A percentile compares a stretch with the other conserved stretches of the same genome.
Conservation (phyloP, 2,113 vertebrate genomes). For the Gallinago undulata region DNA sequence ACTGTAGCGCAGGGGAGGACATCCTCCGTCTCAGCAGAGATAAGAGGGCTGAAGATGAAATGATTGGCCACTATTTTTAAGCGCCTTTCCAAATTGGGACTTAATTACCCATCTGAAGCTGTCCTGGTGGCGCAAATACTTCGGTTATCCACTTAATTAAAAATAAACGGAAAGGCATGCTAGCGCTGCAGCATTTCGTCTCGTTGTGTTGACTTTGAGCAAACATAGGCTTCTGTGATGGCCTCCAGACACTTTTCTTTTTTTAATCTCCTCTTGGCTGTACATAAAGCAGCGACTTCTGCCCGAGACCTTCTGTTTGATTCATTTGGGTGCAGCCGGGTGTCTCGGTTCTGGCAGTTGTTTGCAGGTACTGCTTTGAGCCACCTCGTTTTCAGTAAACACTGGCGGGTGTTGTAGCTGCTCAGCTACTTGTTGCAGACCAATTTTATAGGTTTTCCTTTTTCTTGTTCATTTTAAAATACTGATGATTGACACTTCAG, state of each 20-base stretch:
- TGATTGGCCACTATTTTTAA: conserved; percentile 63
- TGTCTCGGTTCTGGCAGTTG: neutral
- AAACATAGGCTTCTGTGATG: neutral
- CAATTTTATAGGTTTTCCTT: neutral
- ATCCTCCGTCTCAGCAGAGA: neutral
- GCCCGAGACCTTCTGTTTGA: neutral
- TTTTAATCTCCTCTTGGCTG: neutral
- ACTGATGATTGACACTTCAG: neutral
- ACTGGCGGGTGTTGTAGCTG: neutral
- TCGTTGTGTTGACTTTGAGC: neutral
- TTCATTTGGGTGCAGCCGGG: neutral
- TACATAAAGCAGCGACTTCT: neutral
- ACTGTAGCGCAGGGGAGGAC: neutral
- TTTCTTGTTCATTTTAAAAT: neutral
- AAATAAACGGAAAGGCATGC: conserved; percentile 30
- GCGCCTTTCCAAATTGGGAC: conserved; percentile 28
- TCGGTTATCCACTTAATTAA: conserved; percentile 43
- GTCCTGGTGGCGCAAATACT: neutral
- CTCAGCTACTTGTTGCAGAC: neutral
- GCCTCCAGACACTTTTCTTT: neutral
- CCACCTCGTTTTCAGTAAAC: neutral
- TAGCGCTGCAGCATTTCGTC: neutral
- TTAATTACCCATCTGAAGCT: conserved; percentile 16
- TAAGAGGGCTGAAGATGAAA: neutral
- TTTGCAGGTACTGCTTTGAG: neutral